phyloP scores from a whole-genome alignment of 2,113 vertebrate species.

The Trichechus manatus region DNA sequence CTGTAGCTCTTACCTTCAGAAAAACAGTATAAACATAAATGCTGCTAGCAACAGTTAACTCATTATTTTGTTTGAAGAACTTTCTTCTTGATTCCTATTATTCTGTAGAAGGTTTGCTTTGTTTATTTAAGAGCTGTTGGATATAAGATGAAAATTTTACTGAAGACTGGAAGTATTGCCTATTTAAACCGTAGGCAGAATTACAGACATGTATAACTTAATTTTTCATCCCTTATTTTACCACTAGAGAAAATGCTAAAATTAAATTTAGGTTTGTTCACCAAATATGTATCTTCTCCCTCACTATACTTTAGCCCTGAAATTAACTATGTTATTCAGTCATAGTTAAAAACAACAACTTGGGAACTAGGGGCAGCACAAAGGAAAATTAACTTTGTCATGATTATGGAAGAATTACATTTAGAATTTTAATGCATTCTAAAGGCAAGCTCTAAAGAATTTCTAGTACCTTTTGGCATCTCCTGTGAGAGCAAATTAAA shows the following conservation, averaged over 20 bases:
- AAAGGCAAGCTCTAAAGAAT: conserved; percentile 53
- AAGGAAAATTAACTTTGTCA: conserved; percentile 58
- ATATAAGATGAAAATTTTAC: conserved; percentile 45
- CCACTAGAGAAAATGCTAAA: background rate
- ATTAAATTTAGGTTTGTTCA: conserved; percentile 48
- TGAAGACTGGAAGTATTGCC: conserved; percentile 8
- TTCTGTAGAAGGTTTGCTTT: conserved; percentile 25
- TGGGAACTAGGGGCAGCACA: background rate
- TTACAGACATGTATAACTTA: background rate
- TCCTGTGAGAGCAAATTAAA: conserved; percentile 41
- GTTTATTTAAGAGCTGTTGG: conserved; percentile 40
- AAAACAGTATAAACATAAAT: background rate
- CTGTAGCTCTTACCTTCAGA: background rate
- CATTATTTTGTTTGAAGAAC: conserved; percentile 13
- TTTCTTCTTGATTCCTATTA: conserved; percentile 44
- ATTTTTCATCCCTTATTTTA: conserved; percentile 63
- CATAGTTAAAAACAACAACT: background rate
- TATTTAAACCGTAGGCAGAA: conserved; percentile 48
- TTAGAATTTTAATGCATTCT: conserved; percentile 60
- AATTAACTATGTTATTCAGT: background rate
- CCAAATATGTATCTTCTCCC: conserved; percentile 6
- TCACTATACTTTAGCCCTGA: conserved; percentile 2
- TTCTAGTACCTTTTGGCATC: background rate
- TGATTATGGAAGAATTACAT: conserved; percentile 35
- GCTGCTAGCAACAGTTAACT: conserved; percentile 35